These are phyloP conservation scores for Drosophila paramelanica DNA, from an alignment of 2,888 invertebrate genomes.

Conservation along the genomic window DNA sequence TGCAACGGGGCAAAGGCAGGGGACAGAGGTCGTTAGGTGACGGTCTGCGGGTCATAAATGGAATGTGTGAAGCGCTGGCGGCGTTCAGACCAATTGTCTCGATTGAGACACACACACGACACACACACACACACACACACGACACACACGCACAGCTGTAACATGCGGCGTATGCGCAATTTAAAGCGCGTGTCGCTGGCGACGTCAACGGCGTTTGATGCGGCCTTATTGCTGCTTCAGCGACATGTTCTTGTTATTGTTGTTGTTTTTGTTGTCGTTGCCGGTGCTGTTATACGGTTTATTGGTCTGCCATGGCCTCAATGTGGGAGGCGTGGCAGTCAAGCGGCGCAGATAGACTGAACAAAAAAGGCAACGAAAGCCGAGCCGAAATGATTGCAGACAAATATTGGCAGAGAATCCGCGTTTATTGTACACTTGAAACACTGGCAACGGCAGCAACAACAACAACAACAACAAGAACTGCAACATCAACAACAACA, in stretches of 20 bases:
- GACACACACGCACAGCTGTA: constrained; percentile 19
- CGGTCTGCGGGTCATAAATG: constrained; percentile 68
- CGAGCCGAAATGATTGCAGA: constrained; percentile 73
- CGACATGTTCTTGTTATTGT: constrained; percentile 21
- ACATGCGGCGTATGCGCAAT: constrained; percentile 13
- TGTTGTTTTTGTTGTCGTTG: constrained; percentile 10
- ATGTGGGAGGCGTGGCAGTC: constrained; percentile 18
- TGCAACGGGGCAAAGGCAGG: neutral
- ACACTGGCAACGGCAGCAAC: constrained; percentile 29
- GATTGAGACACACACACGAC: constrained; percentile 53
- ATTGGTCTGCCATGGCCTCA: constrained; percentile 62
- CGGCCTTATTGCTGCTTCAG: constrained; percentile 73
- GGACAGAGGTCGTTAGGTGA: constrained; percentile 33
- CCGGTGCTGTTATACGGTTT: constrained; percentile 50
- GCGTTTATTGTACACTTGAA: constrained; percentile 79
- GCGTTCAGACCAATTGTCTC: constrained; percentile 73
- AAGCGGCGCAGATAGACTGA: constrained; percentile 8
- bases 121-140: constrained; percentile 1
- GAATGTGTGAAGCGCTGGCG: constrained; percentile 73
- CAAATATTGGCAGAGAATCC: constrained; percentile 77
- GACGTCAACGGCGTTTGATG: constrained; percentile 65
- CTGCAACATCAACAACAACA: constrained; percentile 9
- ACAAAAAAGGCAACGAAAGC: constrained; percentile 43
- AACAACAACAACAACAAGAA: constrained; percentile 8
- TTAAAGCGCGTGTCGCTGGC: constrained; percentile 16